Conservation (phyloP, 2,888 invertebrate genomes). For the Ophraella communa region DNA sequence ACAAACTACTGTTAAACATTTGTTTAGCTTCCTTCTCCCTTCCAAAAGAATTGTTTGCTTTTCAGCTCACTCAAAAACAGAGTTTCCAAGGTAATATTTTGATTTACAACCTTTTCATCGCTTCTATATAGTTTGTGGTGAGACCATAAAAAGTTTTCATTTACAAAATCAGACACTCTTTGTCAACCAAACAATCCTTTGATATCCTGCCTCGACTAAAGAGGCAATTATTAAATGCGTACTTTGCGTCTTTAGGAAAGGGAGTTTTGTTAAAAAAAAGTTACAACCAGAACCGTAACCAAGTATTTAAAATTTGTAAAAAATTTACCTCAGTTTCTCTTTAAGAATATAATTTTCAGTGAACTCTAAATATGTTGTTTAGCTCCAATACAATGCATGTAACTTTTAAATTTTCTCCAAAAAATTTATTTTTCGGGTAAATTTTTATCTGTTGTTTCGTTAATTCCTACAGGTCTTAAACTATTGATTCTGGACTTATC, state of each 20-base stretch:
- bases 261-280: not conserved
- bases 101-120: conserved; percentile 1
- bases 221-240: conserved; percentile 14
- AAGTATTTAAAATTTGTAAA: too few relatives aligned
- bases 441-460: too few relatives aligned
- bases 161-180: conserved; percentile 14
- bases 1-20: too few relatives aligned
- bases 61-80: not conserved
- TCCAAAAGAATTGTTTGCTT: not conserved
- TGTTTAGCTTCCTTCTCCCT: not conserved
- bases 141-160: conserved; percentile 13
- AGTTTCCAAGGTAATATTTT: not conserved
- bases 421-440: too few relatives aligned
- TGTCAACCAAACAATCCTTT: conserved; percentile 20
- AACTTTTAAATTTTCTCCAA: too few relatives aligned
- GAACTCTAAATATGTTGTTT: too few relatives aligned
- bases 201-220: conserved; percentile 10
- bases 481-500: too few relatives aligned
- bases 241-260: not conserved
- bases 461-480: too few relatives aligned
- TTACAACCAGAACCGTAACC: not conserved
- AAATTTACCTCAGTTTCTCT: too few relatives aligned
- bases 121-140: not conserved
- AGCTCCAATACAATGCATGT: too few relatives aligned
- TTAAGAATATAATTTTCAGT: too few relatives aligned